A percentile compares a stretch with the other conserved stretches of the same genome.
These are phyloP conservation scores for Aleadryas rufinucha DNA, from an alignment of 2,113 vertebrate genomes.

Conservation along the genomic window DNA sequence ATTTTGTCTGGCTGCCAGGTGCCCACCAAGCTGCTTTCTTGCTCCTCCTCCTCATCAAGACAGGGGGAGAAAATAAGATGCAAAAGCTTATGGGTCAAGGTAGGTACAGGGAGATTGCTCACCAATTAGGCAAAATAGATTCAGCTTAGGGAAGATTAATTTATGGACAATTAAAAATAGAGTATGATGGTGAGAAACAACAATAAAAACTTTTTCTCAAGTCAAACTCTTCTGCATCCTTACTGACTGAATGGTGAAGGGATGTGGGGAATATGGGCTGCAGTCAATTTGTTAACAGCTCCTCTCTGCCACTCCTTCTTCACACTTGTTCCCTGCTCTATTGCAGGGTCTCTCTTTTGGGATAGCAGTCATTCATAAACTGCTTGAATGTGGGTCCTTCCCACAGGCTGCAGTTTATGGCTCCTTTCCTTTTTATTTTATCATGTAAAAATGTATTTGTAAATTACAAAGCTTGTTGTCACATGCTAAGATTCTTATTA, in stretches of 20 bases:
- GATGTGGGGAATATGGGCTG: not conserved
- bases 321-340: not conserved
- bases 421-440: not conserved
- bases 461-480: not conserved
- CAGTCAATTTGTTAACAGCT: not conserved
- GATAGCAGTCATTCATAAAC: not conserved
- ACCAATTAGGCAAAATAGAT: not conserved
- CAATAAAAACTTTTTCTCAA: not conserved
- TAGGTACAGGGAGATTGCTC: not conserved
- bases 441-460: not conserved
- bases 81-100: not conserved
- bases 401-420: not conserved
- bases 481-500: not conserved
- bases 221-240: not conserved
- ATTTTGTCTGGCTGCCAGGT: not conserved
- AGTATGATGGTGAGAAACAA: not conserved
- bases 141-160: not conserved
- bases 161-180: not conserved
- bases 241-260: accelerated
- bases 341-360: not conserved
- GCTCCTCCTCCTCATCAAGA: not conserved
- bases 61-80: not conserved
- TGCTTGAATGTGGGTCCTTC: not conserved
- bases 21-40: not conserved
- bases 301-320: not conserved